Evolutionary conservation across 2,888 invertebrate genomes (phyloP).

Genomic region (Orthonychiurus folsomi): DNA sequence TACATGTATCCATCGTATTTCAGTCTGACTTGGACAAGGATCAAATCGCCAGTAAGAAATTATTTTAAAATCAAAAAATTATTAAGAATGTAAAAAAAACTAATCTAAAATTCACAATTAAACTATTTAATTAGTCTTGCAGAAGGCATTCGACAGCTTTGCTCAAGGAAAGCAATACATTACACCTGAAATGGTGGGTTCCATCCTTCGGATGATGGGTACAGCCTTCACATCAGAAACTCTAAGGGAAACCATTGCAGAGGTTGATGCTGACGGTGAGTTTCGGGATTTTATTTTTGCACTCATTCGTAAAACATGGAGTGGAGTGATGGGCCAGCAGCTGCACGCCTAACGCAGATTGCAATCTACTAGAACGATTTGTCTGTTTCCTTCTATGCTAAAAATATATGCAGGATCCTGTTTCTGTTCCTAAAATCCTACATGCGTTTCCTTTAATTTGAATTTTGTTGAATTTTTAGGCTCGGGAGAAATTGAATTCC

Average conservation of each 20-base stretch:
- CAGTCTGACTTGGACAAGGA: conserved; percentile 77
- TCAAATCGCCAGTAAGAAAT: conserved; percentile 71
- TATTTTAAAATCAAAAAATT: not conserved
- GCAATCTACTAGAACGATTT: too few relatives aligned
- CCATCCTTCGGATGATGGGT: conserved; percentile 48
- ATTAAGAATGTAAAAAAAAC: conserved; percentile 1
- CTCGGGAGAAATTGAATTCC: conserved; percentile 50
- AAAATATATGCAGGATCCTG: too few relatives aligned
- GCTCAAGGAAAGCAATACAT: conserved; percentile 49
- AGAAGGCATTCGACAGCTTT: conserved; percentile 50
- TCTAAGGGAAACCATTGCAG: conserved; percentile 51
- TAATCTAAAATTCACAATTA: not conserved
- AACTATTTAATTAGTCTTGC: conserved; percentile 44
- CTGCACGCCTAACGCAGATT: too few relatives aligned
- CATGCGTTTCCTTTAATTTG: too few relatives aligned
- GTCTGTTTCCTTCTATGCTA: too few relatives aligned
- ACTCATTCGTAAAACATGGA: not conserved
- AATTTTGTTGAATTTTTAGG: too few relatives aligned
- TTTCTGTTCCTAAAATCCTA: not conserved
- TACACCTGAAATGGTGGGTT: conserved; percentile 47
- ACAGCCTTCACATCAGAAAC: conserved; percentile 49
- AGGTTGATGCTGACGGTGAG: conserved; percentile 52
- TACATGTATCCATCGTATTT: too few relatives aligned
- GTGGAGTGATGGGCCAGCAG: too few relatives aligned
- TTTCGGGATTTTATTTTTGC: conserved; percentile 2